A percentile compares a stretch with the other conserved stretches of the same genome.
Evolutionary conservation across 2,797 vertebrate species (phyloP).

Genomic region (Otolemur crassicaudatus): DNA sequence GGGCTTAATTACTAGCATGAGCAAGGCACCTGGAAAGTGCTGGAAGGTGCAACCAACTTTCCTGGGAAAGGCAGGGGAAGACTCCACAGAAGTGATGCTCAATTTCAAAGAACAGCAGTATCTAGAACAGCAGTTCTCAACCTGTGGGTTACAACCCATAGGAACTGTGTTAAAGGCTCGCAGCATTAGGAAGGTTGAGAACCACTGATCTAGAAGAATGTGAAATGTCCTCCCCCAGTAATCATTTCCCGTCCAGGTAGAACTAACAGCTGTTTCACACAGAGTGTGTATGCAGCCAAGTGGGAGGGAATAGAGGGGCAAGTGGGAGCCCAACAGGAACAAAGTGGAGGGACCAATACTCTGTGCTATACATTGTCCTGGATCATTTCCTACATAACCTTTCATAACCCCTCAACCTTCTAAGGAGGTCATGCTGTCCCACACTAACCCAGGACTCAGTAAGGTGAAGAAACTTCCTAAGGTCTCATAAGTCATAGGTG

Average conservation of each 20-base stretch:
- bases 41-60: neutral
- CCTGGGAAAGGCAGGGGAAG: neutral
- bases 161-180: too few species aligned
- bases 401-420: neutral
- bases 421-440: neutral
- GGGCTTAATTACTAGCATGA: neutral
- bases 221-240: neutral
- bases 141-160: too few species aligned
- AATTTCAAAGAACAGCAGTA: neutral
- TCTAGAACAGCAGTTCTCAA: too few species aligned
- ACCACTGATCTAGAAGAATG: neutral
- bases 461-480: neutral
- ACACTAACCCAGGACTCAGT: neutral
- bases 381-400: neutral
- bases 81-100: neutral
- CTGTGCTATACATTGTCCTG: neutral
- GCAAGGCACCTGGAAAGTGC: neutral
- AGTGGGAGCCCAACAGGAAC: neutral
- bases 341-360: neutral
- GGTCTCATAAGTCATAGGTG: neutral
- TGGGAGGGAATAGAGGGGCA: neutral
- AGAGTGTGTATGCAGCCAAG: fast-evolving
- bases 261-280: neutral
- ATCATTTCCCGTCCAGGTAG: neutral
- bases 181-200: too few species aligned